Evolutionary conservation across 2,113 vertebrate species (phyloP).

Genomic region (Scomber colias): DNA sequence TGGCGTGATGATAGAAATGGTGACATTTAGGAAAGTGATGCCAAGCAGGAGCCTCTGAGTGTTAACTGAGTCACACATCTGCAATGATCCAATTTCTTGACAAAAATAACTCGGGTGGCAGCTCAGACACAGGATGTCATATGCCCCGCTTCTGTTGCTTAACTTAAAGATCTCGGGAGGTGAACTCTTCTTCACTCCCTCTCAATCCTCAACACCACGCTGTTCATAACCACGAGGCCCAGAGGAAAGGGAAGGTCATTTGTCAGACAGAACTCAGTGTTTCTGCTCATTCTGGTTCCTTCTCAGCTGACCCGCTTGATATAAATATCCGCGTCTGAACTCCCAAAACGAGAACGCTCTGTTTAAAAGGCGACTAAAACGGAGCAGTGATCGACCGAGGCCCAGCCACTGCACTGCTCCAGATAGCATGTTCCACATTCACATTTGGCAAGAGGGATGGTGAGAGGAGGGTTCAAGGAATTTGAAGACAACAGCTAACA

Average conservation of each 20-base stretch:
- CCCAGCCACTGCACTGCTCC: conserved; percentile 76
- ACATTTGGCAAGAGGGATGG: conserved; percentile 31
- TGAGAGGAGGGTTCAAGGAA: conserved; percentile 60
- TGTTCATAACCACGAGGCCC: conserved; percentile 17
- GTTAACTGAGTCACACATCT: background rate
- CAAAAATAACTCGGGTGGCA: conserved; percentile 31
- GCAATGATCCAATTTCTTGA: conserved; percentile 52
- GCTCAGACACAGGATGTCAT: background rate
- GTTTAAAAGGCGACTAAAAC: conserved; percentile 77
- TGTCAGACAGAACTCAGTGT: conserved; percentile 59
- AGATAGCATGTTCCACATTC: conserved; percentile 82
- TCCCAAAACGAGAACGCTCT: conserved; percentile 76
- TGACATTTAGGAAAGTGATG: background rate
- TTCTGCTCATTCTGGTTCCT: conserved; percentile 66
- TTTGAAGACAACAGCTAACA: conserved; percentile 41
- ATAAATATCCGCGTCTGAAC: conserved; percentile 83
- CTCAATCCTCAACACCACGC: conserved; percentile 8
- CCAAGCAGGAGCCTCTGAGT: background rate
- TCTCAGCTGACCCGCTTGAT: conserved; percentile 82
- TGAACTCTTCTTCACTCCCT: conserved; percentile 57
- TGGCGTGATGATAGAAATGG: conserved; percentile 9
- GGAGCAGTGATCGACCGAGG: conserved; percentile 70
- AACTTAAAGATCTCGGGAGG: conserved; percentile 32
- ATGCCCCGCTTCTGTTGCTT: conserved; percentile 19
- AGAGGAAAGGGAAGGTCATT: conserved; percentile 65